Base-by-base conservation (phyloP, 2,888 invertebrate genomes). In the Allygus modestus region DNA sequence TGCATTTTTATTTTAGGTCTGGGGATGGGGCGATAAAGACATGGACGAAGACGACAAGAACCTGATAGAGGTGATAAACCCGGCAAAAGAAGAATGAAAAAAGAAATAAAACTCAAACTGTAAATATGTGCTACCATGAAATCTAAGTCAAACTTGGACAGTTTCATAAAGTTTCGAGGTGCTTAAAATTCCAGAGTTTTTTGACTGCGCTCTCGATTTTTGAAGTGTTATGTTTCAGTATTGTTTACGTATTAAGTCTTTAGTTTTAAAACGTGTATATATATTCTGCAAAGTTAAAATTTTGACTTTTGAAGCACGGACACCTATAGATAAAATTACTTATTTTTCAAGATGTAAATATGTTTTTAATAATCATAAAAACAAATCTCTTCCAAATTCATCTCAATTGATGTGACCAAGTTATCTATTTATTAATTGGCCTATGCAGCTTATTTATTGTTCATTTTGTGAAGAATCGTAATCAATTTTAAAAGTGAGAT, bases 11-110 rank as follows among this genome's bases (percentile, higher is more conserved):
- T 65, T 65, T 37, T 37, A 77, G 77, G 84, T 93, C 20, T 97
- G 96, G 96, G 96, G 96, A 0, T 97, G 96, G 96, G 96, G 94
- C 54, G 97, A 97, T 89, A 90, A 91, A 84, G 96, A 96, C 87
- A 94, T 96, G 93, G 91, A 92, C 0, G 92, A 92, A 0, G 95
- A 95, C 79, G 96, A 96, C 83, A 93, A 92, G 86, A 90, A 92
- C 84, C 89, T 92, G 4, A 90, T 88, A 2, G 81, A 89, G 17
- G 89, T 91, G 20, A 86, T 88, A 9, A 90, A 90, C 86, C 90
- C 89, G 81, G 84, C 86, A 58, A 89, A 90, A 75, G 89, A 87
- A 37, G 73, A 41, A 73, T 54, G 69, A 71, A 65, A 28, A 31
- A 43, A 17, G 12, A 26, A 23, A 58, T 23, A 26, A 4, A 65